Base-by-base conservation (phyloP, 1,140 invertebrate species). In the Phymastichus coffea region DNA sequence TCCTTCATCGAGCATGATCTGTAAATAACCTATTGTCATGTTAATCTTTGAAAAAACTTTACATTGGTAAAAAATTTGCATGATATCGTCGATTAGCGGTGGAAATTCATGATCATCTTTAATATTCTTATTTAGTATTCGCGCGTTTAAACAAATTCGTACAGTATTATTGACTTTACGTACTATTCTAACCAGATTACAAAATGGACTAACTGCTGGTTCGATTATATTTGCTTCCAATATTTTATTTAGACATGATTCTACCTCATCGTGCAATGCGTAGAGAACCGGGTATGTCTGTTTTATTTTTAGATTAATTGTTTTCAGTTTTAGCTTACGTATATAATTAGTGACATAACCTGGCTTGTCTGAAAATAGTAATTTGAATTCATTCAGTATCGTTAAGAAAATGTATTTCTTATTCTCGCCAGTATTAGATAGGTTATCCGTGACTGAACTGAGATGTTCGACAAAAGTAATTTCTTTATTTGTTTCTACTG, bases 31-130 rank as follows among this genome's bases (percentile, higher is more conserved):
- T n/a, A n/a, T n/a, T n/a, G n/a, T n/a, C n/a, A n/a, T n/a, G n/a
- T n/a, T n/a, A n/a, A n/a, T n/a, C n/a, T n/a, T n/a, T n/a, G n/a
- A n/a, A n/a, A n/a, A n/a, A n/a, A n/a, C n/a, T n/a, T n/a, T n/a
- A n/a, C n/a, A n/a, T n/a, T n/a, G n/a, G n/a, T n/a, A n/a, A n/a
- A n/a, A n/a, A n/a, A n/a, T 40, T 17, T 55, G 51, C 44, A 58
- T 61, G 23, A 65, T 22, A 17, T 64, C 55, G 0, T 25, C n/a
- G 10, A 71, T 62, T 14, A 53, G 22, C 2, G 63, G 63, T 12
- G 66, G 66, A 1, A 51, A 14, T 20, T 66, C 67, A 37, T 65
- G 57, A 43, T 71, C 69, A 19, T 38, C 30, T 9, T 65, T 59
- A 58, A 70, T 64, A 22, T 44, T 28, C 8, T 53, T 28, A 47